phyloP scores from a whole-genome alignment of 2,113 vertebrate genomes.

The Onychostruthus taczanowskii region DNA sequence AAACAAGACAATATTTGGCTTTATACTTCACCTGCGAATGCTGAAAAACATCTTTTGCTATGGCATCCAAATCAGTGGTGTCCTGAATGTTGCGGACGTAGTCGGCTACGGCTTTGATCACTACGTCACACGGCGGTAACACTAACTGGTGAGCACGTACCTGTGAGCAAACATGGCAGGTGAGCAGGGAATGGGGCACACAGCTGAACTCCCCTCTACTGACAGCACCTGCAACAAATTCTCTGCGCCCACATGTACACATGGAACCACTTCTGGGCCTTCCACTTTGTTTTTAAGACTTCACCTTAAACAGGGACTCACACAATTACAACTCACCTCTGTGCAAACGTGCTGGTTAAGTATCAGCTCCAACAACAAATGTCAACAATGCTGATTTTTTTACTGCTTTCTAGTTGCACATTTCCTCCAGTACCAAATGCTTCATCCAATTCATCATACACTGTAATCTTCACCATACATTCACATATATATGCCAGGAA shows the following conservation, averaged over 20 bases:
- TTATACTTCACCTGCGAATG: conserved; percentile 85
- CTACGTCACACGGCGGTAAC: conserved; percentile 92
- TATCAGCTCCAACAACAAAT: not conserved
- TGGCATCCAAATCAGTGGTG: conserved; percentile 86
- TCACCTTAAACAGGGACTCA: not conserved
- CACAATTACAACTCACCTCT: not conserved
- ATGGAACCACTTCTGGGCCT: not conserved
- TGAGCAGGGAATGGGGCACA: not conserved
- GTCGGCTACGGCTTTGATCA: conserved; percentile 92
- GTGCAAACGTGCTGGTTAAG: not conserved
- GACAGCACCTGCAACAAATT: not conserved
- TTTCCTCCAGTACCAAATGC: not conserved
- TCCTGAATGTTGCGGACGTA: conserved; percentile 91
- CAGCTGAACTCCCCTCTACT: not conserved
- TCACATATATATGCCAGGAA: not conserved
- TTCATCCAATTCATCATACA: not conserved
- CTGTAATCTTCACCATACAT: not conserved
- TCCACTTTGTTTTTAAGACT: not conserved
- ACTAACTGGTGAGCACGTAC: conserved; percentile 96
- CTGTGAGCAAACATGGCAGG: conserved; percentile 59
- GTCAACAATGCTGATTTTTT: not conserved
- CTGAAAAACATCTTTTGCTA: conserved; percentile 93
- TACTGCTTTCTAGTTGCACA: not conserved
- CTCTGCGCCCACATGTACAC: not conserved
- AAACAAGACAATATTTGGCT: not conserved